Conservation (phyloP, 2,888 invertebrate genomes). For the Dermolepida albohirtum region DNA sequence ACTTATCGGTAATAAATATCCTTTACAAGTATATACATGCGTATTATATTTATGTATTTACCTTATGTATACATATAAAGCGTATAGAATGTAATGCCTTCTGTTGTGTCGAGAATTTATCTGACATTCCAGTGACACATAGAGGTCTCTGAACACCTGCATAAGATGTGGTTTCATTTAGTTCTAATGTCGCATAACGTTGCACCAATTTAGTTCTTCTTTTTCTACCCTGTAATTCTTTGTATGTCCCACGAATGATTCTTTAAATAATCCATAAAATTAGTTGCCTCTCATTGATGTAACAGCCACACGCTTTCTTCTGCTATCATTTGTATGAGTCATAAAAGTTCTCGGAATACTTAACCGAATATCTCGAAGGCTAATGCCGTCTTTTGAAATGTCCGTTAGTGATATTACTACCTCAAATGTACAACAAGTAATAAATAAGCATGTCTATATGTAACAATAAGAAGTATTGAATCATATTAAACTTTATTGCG, state of each 20-base stretch:
- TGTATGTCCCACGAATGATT: constrained; percentile 41
- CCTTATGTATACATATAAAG: constrained; percentile 14
- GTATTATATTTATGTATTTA: constrained; percentile 8
- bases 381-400: constrained; percentile 13
- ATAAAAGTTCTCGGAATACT: constrained; percentile 38
- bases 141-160: constrained; percentile 44
- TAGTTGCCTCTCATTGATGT: constrained; percentile 41
- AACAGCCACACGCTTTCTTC: constrained; percentile 37
- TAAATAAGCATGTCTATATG: too few species aligned
- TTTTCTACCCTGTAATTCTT: constrained; percentile 29
- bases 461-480: too few species aligned
- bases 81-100: constrained; percentile 18
- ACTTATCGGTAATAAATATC: constrained; percentile 41
- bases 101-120: constrained; percentile 40
- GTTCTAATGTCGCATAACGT: constrained; percentile 38
- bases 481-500: too few species aligned
- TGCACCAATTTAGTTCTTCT: constrained; percentile 40
- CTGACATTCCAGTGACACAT: constrained; percentile 43
- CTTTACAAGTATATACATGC: constrained; percentile 9
- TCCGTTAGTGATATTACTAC: constrained; percentile 6
- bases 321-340: constrained; percentile 40
- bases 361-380: constrained; percentile 36
- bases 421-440: too few species aligned
- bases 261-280: constrained; percentile 45
- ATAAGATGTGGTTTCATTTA: constrained; percentile 37